Percentiles rank a stretch among this genome's conserved stretches.
These are phyloP conservation scores for Eristalis intricaria DNA, from an alignment of 2,888 invertebrate genomes.

Conservation along the genomic window DNA sequence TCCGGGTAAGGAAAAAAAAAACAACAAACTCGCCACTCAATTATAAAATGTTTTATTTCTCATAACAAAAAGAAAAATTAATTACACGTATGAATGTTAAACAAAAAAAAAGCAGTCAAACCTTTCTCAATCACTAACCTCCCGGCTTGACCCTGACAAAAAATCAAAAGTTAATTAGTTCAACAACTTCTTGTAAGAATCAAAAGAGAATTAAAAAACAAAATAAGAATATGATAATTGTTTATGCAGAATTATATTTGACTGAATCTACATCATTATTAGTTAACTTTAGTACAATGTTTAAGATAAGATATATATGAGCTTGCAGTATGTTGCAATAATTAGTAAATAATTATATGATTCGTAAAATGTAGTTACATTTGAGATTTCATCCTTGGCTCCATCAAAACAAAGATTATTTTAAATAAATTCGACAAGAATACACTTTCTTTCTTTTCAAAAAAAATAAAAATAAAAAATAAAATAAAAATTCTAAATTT, in stretches of 20 bases:
- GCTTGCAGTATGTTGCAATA: conserved; percentile 57
- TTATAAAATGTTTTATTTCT: not conserved
- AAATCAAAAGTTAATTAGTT: conserved; percentile 34
- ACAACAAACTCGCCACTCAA: not conserved
- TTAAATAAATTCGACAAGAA: conserved; percentile 52
- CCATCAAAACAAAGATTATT: conserved; percentile 32
- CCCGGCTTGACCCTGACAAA: conserved; percentile 23
- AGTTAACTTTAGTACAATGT: conserved; percentile 62
- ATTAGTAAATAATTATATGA: conserved; percentile 57
- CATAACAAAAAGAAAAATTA: not conserved
- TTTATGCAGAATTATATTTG: conserved; percentile 60
- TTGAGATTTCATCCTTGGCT: conserved; percentile 27
- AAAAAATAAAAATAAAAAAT: not conserved
- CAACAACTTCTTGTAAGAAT: conserved; percentile 36
- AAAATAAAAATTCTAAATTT: conserved; percentile 56
- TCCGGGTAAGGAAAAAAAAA: not conserved
- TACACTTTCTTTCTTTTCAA: conserved; percentile 9
- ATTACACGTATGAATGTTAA: conserved; percentile 61
- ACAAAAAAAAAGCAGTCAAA: conserved; percentile 39
- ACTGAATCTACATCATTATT: conserved; percentile 63
- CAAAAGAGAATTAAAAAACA: not conserved
- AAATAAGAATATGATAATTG: conserved; percentile 44
- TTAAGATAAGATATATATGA: conserved; percentile 47
- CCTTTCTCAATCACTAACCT: conserved; percentile 5
- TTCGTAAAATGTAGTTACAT: conserved; percentile 47